These are phyloP conservation scores for Isurus oxyrinchus DNA, from an alignment of 2,113 vertebrate genomes.

Conservation along the genomic window DNA sequence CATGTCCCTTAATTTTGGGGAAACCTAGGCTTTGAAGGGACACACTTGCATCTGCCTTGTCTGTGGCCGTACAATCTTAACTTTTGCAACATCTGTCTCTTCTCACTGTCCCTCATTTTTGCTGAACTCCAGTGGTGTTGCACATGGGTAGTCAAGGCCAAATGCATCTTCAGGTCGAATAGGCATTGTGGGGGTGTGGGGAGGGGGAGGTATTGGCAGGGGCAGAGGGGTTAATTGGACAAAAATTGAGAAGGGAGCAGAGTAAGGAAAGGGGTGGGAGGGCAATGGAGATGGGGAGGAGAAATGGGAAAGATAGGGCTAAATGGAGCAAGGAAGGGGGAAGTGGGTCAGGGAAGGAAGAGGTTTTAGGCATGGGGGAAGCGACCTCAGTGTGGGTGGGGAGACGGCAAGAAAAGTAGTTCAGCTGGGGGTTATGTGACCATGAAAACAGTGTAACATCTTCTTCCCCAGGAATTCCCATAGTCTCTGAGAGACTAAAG, in stretches of 20 bases:
- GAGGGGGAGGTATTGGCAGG: too few species aligned
- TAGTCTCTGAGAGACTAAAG: background rate
- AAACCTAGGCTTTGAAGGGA: background rate
- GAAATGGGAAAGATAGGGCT: background rate
- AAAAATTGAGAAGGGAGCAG: background rate
- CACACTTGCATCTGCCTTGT: background rate
- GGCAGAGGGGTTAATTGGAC: background rate
- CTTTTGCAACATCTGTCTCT: background rate
- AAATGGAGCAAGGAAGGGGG: background rate
- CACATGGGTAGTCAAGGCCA: background rate
- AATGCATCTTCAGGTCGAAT: background rate
- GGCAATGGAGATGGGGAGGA: background rate
- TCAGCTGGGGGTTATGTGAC: background rate
- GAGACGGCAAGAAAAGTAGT: background rate
- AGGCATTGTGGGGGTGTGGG: too few species aligned
- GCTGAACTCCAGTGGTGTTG: background rate
- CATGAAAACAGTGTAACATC: background rate
- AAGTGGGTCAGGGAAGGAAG: too few species aligned
- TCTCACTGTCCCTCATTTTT: background rate
- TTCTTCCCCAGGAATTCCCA: background rate
- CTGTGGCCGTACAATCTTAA: background rate
- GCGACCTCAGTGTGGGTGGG: background rate
- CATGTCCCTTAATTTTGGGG: background rate
- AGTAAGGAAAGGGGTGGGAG: background rate
- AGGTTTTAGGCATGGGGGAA: background rate